Evolutionary conservation across 2,113 vertebrate genomes (phyloP), one percentile per base, ranked within the genome.

Genomic region (Tetrax tetrax): DNA sequence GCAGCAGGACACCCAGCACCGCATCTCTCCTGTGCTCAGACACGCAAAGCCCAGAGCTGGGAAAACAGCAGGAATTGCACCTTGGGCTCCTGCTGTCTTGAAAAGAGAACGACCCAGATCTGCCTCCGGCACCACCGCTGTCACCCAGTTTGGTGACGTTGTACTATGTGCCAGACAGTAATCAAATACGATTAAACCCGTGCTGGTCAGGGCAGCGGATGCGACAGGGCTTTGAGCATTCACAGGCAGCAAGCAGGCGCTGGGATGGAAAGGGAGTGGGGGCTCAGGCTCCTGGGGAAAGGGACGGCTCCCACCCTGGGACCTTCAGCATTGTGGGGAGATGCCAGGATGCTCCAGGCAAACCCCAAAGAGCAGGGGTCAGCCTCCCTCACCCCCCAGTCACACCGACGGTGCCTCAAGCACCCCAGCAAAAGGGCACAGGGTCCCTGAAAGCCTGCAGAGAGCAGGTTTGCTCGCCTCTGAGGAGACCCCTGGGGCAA

Each of bases 1-100:
- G 0, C 24, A 12, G 0, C 24, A 12, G 71, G 41, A 5, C 48
- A 23, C 4, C 27, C 29, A 31, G 60, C 8, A 5, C 7, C 0
- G 4, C 19, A 2, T 15, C 43, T 71, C 50, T 35, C 31, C 75
- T 3, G 4, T 1, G 29, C 31, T 33, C 47, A 59, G 72, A 28
- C 24, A 2, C 1, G 14, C 14, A 12, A 25, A 83, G 24, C 29
- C 38, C 35, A 9, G 16, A 7, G n/a, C 11, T 43, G 59, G 38
- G 31, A 43, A 54, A 28, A 6, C 12, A n/a, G 29, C 48, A 22
- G 77, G 53, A 50, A 23, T 9, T 7, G 13, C 24, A 18, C 41
- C 48, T 53, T 17, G 29, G 82, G 61, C 45, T 90, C 48, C 60
- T 28, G 64, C 47, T 57, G 16, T 74, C 22, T 25, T 53, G 10